phyloP scores from a whole-genome alignment of 2,888 invertebrate species.

The Yponomeuta malinellus region DNA sequence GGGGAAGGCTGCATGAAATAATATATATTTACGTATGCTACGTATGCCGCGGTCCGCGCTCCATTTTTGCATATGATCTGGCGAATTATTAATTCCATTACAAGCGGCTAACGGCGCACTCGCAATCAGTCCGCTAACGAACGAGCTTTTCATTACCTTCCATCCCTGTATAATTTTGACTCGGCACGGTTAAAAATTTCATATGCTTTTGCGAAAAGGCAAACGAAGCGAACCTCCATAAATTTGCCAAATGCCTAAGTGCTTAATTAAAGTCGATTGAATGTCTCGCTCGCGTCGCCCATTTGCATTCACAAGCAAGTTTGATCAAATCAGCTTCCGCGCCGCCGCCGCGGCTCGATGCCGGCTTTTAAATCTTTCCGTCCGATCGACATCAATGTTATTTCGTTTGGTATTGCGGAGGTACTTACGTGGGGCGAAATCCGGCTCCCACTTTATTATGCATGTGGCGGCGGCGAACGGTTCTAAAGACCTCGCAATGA shows the following conservation, averaged over 20 bases:
- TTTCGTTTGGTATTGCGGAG: background rate
- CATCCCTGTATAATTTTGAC: background rate
- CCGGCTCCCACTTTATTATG: background rate
- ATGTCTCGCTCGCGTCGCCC: background rate
- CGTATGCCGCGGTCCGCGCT: background rate
- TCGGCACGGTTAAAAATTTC: background rate
- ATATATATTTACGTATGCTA: background rate
- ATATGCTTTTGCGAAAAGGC: background rate
- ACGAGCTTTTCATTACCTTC: conserved; percentile 22
- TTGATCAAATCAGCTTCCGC: background rate
- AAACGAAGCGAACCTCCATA: background rate
- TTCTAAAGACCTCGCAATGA: too few species aligned
- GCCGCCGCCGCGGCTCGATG: background rate
- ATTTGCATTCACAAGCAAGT: conserved; percentile 1
- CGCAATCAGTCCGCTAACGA: conserved; percentile 27
- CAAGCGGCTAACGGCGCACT: conserved; percentile 17
- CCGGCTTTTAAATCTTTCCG: background rate
- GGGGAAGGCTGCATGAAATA: too few species aligned
- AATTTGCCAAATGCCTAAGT: background rate
- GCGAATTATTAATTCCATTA: conserved; percentile 24
- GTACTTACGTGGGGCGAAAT: background rate
- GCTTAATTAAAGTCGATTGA: conserved; percentile 3
- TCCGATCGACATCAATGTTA: conserved; percentile 3
- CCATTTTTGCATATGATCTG: background rate
- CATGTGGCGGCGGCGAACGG: background rate